Conservation (phyloP, 2,888 invertebrate genomes). For the Phortica okadai region DNA sequence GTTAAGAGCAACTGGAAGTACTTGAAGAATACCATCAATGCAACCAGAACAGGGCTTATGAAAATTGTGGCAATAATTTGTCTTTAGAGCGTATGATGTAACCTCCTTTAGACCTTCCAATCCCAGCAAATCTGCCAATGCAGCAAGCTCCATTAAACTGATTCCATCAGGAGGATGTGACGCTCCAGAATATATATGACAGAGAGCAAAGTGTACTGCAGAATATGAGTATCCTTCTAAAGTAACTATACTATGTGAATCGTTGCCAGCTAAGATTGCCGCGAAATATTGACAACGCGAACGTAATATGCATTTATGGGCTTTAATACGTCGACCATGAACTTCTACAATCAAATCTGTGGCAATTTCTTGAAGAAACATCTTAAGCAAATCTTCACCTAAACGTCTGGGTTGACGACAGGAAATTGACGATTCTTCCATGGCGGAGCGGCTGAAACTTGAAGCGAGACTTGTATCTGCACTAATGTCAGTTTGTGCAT, state of each 20-base stretch:
- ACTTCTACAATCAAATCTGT: constrained; percentile 92
- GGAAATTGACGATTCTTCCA: constrained; percentile 77
- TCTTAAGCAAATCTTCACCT: constrained; percentile 90
- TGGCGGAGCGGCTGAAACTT: constrained; percentile 79
- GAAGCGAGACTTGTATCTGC: constrained; percentile 80
- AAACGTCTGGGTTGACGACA: constrained; percentile 81
- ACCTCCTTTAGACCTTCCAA: constrained; percentile 95
- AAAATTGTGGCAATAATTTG: constrained; percentile 95
- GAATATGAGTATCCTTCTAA: constrained; percentile 89
- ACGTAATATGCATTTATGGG: constrained; percentile 94
- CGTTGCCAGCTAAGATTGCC: constrained; percentile 90
- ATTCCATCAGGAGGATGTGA: constrained; percentile 91
- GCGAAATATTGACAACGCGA: constrained; percentile 96
- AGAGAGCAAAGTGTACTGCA: constrained; percentile 92
- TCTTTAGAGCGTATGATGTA: constrained; percentile 90
- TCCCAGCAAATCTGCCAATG: constrained; percentile 92
- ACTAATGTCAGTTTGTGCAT: constrained; percentile 78
- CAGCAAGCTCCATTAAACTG: constrained; percentile 90
- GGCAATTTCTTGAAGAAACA: constrained; percentile 94
- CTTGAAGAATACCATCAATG: constrained; percentile 90
- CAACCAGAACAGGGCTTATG: constrained; percentile 95
- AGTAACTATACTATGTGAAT: constrained; percentile 90
- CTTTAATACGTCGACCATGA: constrained; percentile 87
- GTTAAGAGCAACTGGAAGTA: constrained; percentile 88
- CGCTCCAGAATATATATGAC: constrained; percentile 96